Base-by-base conservation (phyloP, 2,888 invertebrate genomes). In the Lepidocyrtoides sp. region DNA sequence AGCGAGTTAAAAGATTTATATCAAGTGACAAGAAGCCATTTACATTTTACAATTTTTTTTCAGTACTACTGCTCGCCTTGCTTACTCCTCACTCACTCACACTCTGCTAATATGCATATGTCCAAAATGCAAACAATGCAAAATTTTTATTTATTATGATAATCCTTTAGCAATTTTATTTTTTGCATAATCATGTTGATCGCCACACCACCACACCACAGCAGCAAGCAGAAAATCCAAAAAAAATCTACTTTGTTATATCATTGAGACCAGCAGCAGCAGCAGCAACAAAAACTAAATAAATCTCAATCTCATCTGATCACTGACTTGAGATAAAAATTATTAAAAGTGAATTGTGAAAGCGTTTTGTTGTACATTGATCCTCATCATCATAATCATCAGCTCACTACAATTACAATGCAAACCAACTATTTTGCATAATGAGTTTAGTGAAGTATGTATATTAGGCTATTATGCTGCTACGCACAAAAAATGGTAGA, bases 311-410 rank as follows among this genome's bases (percentile, higher is more conserved):
- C 36, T 41, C 36, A 69, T 17, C 17, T 17, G 69, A 63, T 69
- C 69, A 69, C 1, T 66, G 32, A n/a, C 10, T 66, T 32, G 17
- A n/a, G n/a, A 69, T 69, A 36, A 7, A 69, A 69, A n/a, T 20
- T 60, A 60, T 41, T 41, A 69, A 66, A 32, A 17, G n/a, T 69
- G 17, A 36, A 10, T 69, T 69, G 69, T 69, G 69, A 69, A 69
- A 69, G 69, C 41, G 36, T 69, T 69, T 69, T 69, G 17, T 7
- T 69, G 41, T 69, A 20, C n/a, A 69, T 14, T 41, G 17, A 41
- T 41, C 41, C 29, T 36, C 26, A 26, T 60, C 51, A n/a, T 2
- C 54, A 54, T 17, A 2, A 20, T 36, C 3, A 54, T 54, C 54
- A 20, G 2, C 12, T 12, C 2, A 48, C 17, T 54, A n/a, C 54